These are phyloP conservation scores for Phoebastria nigripes DNA, from an alignment of 2,797 vertebrate genomes.

Conservation along the genomic window DNA sequence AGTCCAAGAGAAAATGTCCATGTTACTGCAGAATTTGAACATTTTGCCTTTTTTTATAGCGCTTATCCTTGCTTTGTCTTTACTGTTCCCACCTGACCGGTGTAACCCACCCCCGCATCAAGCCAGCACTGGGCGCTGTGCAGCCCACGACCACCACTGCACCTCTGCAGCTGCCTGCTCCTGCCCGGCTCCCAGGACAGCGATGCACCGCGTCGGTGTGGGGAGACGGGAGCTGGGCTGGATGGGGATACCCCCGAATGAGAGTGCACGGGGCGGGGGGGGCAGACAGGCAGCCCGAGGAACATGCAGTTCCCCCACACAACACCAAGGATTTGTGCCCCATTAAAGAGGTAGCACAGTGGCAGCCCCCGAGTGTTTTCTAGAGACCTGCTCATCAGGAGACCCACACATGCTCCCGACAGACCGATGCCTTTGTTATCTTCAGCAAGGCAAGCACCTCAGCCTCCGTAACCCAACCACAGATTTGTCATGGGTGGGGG, in stretches of 20 bases:
- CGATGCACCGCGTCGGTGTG: rapidly evolving
- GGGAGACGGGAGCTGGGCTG: background rate
- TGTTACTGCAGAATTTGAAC: background rate
- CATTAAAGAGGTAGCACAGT: rapidly evolving
- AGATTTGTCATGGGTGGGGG: background rate
- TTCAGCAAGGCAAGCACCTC: background rate
- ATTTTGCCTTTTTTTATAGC: background rate
- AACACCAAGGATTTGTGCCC: background rate
- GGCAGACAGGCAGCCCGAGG: background rate
- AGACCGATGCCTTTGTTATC: rapidly evolving
- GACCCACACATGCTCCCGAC: rapidly evolving
- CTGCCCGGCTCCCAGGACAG: background rate
- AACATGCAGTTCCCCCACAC: rapidly evolving
- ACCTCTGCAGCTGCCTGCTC: background rate
- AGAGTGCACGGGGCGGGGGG: rapidly evolving
- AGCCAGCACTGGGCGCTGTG: rapidly evolving
- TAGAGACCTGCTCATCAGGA: background rate
- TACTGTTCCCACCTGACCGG: rapidly evolving
- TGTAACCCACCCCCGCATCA: rapidly evolving
- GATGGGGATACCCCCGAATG: rapidly evolving
- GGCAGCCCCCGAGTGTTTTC: background rate
- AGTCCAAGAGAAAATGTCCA: background rate
- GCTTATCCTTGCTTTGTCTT: background rate
- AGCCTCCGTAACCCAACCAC: rapidly evolving
- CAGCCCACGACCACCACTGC: background rate